Evolutionary conservation across 2,888 invertebrate species (phyloP), one percentile per base, ranked within the genome.

Genomic region (Yponomeuta evonymella): DNA sequence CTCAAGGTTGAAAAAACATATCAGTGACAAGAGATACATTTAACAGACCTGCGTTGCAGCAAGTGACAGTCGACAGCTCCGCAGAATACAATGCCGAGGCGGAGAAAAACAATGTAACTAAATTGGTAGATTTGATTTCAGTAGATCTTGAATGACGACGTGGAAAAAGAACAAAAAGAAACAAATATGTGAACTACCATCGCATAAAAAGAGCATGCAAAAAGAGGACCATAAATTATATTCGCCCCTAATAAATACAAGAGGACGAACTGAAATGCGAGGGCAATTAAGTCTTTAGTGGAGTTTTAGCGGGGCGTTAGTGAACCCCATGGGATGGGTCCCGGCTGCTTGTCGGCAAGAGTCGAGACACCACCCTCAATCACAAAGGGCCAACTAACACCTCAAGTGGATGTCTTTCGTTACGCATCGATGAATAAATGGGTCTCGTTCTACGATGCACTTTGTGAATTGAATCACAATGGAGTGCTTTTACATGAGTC

Each of bases 221-320:
- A 75, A 73, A 58, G 71, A 76, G 29, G 51, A 72, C 74, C 71
- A 76, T 76, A 77, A 78, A 79, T 77, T 74, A 77, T 74, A 73
- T 58, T 30, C 48, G 68, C 73, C 75, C 51, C 73, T 74, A 76
- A 79, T 73, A 78, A 82, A 79, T 75, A 76, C 15, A 58, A 75
- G 72, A 72, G 73, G 73, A 71, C 74, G 74, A 73, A 72, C 73
- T 70, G 73, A 78, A 74, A 78, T 78, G 62, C 48, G 15, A 12
- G 76, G 80, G 78, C 82, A 83, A 81, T 86, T 85, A 83, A 76
- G 81, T 81, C 78, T 83, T 85, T 79, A 83, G 79, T 76, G 74
- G 76, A 73, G 77, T 76, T 81, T 79, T 76, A 76, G 77, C 75
- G 74, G 75, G 75, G 33, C 67, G 12, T 66, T 83, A 83, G 76